Evolutionary conservation across 2,888 invertebrate species (phyloP), one percentile per base, ranked within the genome.

Genomic region (Laspeyria flexula): DNA sequence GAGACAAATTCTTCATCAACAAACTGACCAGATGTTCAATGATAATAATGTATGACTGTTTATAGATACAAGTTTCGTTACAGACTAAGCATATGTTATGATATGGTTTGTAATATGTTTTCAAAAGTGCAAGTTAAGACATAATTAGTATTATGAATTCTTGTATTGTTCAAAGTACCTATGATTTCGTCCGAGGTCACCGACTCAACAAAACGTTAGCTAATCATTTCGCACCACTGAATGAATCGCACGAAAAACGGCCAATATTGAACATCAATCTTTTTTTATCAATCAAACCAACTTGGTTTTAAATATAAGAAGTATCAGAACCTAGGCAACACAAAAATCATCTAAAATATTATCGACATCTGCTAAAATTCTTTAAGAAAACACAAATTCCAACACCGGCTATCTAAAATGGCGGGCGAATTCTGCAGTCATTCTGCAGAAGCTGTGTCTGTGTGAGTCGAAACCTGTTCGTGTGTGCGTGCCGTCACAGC

Each of bases 141-240:
- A 56, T 65, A 75, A 71, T 63, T 33, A 65, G 49, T 75, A 65
- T 74, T 77, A 65, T 65, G 58, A 75, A 78, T 80, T 76, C 72
- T 71, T 78, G 84, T 86, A 85, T 88, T 87, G 88, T 88, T 86
- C 78, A 70, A 71, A 55, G 33, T 81, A 79, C 79, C 82, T 83
- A 80, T 81, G 72, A 82, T 84, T 86, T 79, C 69, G 73, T 74
- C 76, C 88, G 88, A 90, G 90, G 90, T 85, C 88, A 82, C 75
- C 74, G 68, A 80, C 79, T 85, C 69, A 79, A 85, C 82, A 80
- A 81, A 83, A 83, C 81, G 77, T 90, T 88, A 78, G 81, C 77
- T 83, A 88, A 89, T 85, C 79, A 77, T 76, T 85, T 77, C 63
- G 61, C 75, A 77, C 64, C 65, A 73, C 69, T 82, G 65, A 78